Percentiles rank a stretch among this genome's conserved stretches.
Conservation (phyloP, 2,888 invertebrate genomes). For the Oxyscelio sp. region DNA sequence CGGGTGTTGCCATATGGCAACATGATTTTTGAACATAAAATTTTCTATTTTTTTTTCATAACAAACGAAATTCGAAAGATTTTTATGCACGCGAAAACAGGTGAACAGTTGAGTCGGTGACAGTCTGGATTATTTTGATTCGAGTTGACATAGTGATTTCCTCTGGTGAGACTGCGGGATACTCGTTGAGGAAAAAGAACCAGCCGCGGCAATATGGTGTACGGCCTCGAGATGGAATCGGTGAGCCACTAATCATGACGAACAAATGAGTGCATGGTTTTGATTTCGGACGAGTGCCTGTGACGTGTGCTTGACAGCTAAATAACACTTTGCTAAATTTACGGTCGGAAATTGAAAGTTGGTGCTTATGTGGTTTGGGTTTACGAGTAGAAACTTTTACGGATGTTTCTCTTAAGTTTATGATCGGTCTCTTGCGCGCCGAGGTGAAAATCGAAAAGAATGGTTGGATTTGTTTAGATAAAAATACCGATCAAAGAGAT, state of each 20-base stretch:
- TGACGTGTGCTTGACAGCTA: slow-evolving; percentile 6
- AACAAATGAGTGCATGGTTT: slow-evolving; percentile 6
- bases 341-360: neutral
- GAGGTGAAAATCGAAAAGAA: neutral
- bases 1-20: too few species aligned
- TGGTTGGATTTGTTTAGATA: too few species aligned
- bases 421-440: neutral
- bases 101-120: slow-evolving; percentile 34
- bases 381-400: neutral
- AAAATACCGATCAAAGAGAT: too few species aligned
- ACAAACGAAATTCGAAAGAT: too few species aligned
- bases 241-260: slow-evolving; percentile 78
- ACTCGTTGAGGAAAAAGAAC: slow-evolving; percentile 37
- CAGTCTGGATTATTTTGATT: slow-evolving; percentile 24
- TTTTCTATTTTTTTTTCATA: too few species aligned
- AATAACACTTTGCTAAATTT: neutral
- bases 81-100: slow-evolving; percentile 2
- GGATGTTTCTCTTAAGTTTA: neutral
- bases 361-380: neutral
- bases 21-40: too few species aligned
- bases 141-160: slow-evolving; percentile 32
- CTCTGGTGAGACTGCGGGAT: slow-evolving; percentile 33
- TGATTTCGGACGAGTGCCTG: slow-evolving; percentile 8
- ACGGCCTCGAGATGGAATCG: slow-evolving; percentile 86
- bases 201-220: slow-evolving; percentile 81